Conservation (phyloP, 2,888 invertebrate genomes). For the Andrena flavipes region DNA sequence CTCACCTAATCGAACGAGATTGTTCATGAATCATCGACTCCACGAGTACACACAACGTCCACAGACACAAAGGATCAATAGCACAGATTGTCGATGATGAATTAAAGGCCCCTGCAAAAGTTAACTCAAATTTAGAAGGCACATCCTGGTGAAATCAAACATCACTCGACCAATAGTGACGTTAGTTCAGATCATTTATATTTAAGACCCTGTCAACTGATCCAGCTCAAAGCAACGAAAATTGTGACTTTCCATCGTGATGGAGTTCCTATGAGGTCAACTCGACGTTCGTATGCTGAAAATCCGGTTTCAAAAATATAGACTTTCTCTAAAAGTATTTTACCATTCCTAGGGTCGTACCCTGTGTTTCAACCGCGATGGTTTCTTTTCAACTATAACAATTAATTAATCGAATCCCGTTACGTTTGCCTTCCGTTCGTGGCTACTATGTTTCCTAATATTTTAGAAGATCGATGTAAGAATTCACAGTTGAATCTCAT, state of each 20-base stretch:
- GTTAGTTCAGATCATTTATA: neutral
- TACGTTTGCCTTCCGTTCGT: neutral
- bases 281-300: slow-evolving; percentile 1
- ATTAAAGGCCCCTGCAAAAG: slow-evolving; percentile 3
- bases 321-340: slow-evolving; percentile 38
- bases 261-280: neutral
- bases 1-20: neutral
- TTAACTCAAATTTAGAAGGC: neutral
- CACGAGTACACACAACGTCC: slow-evolving; percentile 16
- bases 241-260: slow-evolving; percentile 24
- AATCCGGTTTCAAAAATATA: slow-evolving; percentile 11
- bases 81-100: slow-evolving; percentile 76
- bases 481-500: neutral
- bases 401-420: neutral
- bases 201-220: slow-evolving; percentile 15
- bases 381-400: neutral
- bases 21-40: neutral
- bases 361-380: too few relatives aligned
- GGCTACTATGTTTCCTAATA: neutral
- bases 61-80: slow-evolving; percentile 70
- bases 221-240: slow-evolving; percentile 8
- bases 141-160: neutral
- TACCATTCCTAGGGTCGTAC: neutral
- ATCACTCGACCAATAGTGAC: neutral
- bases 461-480: neutral